phyloP scores from a whole-genome alignment of 2,113 vertebrate genomes.

The Dromaius novaehollandiae region DNA sequence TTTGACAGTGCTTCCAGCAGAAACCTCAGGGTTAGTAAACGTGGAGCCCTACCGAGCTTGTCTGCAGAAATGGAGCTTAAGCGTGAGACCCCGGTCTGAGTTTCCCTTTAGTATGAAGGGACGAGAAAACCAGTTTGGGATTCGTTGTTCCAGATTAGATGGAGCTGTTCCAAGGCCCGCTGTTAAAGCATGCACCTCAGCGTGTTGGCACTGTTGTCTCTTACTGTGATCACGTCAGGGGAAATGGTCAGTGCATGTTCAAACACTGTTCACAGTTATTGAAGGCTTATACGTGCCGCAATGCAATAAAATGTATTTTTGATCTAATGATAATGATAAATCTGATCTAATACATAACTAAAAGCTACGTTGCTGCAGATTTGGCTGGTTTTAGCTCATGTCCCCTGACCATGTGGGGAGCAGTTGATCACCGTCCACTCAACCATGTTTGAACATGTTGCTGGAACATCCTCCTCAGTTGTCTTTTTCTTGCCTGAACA shows the following conservation, averaged over 20 bases:
- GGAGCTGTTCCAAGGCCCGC: not conserved
- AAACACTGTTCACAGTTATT: not conserved
- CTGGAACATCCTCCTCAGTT: not conserved
- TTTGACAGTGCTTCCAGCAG: not conserved
- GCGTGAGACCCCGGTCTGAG: not conserved
- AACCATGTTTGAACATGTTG: not conserved
- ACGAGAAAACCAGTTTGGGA: not conserved
- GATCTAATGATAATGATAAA: no score
- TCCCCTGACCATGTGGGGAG: rapidly evolving
- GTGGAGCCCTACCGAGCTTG: not conserved
- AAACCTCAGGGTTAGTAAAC: not conserved
- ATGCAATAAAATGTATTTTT: not conserved
- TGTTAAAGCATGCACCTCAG: not conserved
- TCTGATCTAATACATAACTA: not conserved
- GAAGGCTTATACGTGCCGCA: not conserved
- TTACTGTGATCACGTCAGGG: not conserved
- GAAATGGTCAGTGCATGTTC: not conserved
- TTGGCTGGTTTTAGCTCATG: not conserved
- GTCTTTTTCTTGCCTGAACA: not conserved
- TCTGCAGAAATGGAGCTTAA: not conserved
- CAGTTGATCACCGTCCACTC: not conserved
- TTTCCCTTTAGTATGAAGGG: not conserved
- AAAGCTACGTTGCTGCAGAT: not conserved
- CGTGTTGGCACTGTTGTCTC: not conserved
- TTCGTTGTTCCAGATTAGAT: no score